Base-by-base conservation (phyloP, 2,888 invertebrate genomes). In the Pycnomerus fuliginosus region DNA sequence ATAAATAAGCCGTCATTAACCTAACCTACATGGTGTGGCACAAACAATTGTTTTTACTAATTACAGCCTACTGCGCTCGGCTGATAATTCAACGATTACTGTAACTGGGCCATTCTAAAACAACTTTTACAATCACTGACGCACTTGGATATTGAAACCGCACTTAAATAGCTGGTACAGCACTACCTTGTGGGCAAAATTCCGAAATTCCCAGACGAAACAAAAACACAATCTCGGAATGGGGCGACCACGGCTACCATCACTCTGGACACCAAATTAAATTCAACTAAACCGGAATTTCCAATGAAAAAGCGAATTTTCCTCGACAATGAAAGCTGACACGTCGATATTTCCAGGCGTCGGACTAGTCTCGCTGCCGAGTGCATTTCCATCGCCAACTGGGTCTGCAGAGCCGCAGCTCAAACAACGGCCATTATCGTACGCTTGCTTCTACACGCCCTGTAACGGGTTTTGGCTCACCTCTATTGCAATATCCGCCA, bases 321-420 rank as follows among this genome's bases (percentile, higher is more conserved):
- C 11, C 25, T 7, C 35, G 20, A 16, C 42, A 27, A 25, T 12
- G 20, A 37, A 43, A 44, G 42, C 48, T 52, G 56, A 56, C 56
- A 58, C 56, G 56, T 52, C 50, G 42, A 44, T 50, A 52, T 37
- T 46, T 45, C 51, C 38, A 42, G 40, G 43, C 51, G 44, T 46
- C 42, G 35, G 36, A 45, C 55, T 52, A 36, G 50, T 47, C 47
- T 48, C 40, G 8, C 33, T 50, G 41, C 42, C 43, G 40, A 48
- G 28, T 64, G 62, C 49, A 67, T 64, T 25, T 64, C 56, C 2
- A 67, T 53, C 43, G 72, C 72, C 22, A 75, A 48, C 71, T 72
- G 37, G 74, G 74, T 39, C 32, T 37, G 33, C 74, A 72, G 32
- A 67, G 71, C 39, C 76, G 76, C 54, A 48, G 35, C 57, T 53